These are phyloP conservation scores for Xanthia icteritia DNA, from an alignment of 2,888 invertebrate genomes.

Conservation along the genomic window DNA sequence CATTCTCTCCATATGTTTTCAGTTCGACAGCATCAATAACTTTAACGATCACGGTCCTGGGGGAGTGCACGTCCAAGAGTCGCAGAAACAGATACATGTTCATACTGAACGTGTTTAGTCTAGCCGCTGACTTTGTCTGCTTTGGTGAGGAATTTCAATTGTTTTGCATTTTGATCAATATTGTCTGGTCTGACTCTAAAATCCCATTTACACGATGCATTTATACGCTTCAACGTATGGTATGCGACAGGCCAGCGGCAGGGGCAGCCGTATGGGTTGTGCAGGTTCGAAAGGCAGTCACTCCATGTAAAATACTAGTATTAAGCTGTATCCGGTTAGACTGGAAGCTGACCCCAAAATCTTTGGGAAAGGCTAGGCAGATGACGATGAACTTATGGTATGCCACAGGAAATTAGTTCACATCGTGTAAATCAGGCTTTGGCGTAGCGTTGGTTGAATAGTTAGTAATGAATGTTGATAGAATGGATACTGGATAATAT, in stretches of 20 bases:
- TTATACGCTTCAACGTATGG: neutral
- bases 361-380: no score
- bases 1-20: conserved; percentile 35
- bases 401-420: neutral
- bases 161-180: conserved; percentile 19
- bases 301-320: no score
- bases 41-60: conserved; percentile 86
- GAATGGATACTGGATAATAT: neutral
- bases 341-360: neutral
- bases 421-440: neutral
- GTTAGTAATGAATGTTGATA: neutral
- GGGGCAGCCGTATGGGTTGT: no score
- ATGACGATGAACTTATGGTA: neutral
- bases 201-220: neutral
- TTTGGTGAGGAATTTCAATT: conserved; percentile 63
- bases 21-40: conserved; percentile 79
- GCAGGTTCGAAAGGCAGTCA: no score
- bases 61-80: conserved; percentile 80
- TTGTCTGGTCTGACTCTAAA: neutral
- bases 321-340: neutral
- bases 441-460: neutral
- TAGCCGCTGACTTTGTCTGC: conserved; percentile 68
- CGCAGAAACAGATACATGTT: conserved; percentile 73
- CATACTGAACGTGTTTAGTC: conserved; percentile 69
- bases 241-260: no score